Conservation (phyloP, 2,888 invertebrate genomes). For the Trilocha varians region DNA sequence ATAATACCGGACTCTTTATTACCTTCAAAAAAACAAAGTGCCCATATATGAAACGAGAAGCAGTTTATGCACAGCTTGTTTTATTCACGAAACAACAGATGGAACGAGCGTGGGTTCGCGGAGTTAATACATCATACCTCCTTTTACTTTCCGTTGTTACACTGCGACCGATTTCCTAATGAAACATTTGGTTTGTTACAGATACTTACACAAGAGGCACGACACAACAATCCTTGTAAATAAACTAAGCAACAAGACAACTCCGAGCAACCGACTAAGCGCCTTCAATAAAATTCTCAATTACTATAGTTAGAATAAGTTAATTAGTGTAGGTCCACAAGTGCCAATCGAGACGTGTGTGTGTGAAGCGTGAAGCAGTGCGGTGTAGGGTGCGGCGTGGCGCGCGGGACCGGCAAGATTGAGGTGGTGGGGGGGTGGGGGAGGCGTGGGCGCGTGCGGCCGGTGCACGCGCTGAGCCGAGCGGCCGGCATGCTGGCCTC, state of each 20-base stretch:
- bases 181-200: constrained; percentile 50
- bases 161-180: background rate
- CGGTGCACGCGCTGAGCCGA: constrained; percentile 62
- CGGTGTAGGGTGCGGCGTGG: constrained; percentile 24
- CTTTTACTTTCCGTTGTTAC: background rate
- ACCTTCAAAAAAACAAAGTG: background rate
- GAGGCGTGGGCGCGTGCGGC: constrained; percentile 70
- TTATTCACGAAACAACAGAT: background rate
- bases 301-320: constrained; percentile 41
- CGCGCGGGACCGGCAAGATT: constrained; percentile 53
- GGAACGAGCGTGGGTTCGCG: too few relatives aligned
- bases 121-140: too few relatives aligned
- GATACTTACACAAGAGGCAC: constrained; percentile 41
- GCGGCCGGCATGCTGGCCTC: constrained; percentile 67
- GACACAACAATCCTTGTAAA: constrained; percentile 28
- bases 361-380: constrained; percentile 14
- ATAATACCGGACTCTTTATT: background rate
- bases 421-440: constrained; percentile 69
- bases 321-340: constrained; percentile 35
- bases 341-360: constrained; percentile 37
- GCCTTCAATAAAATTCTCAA: constrained; percentile 56
- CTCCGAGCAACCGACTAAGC: constrained; percentile 51
- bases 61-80: background rate
- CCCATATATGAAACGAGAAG: background rate
- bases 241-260: constrained; percentile 28